phyloP scores from a whole-genome alignment of 2,888 invertebrate species.

The Eledona agricola region DNA sequence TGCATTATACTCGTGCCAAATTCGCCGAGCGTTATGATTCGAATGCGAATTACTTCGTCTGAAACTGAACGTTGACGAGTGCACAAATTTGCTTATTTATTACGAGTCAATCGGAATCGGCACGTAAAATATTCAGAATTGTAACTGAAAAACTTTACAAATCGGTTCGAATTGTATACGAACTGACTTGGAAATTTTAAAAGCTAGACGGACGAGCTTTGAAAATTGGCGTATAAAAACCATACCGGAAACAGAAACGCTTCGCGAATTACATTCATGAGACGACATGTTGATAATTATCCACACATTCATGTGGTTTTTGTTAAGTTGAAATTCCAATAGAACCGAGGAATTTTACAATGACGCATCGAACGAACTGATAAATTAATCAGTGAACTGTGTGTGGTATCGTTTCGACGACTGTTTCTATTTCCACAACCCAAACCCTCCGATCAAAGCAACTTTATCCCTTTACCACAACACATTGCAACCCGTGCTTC shows the following conservation, averaged over 20 bases:
- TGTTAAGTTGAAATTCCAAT: too few species aligned
- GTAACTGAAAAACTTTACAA: slow-evolving; percentile 37
- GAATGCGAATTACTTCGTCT: slow-evolving; percentile 13
- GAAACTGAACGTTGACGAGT: slow-evolving; percentile 1
- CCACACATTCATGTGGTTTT: too few species aligned
- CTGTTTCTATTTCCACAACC: too few species aligned
- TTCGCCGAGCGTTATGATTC: slow-evolving; percentile 13
- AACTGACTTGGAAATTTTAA: slow-evolving; percentile 36
- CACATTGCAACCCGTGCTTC: too few species aligned
- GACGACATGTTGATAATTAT: too few species aligned
- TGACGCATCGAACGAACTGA: too few species aligned
- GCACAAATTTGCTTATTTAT: slow-evolving; percentile 22
- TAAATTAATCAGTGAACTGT: too few species aligned
- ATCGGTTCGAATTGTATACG: slow-evolving; percentile 35
- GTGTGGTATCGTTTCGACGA: too few species aligned
- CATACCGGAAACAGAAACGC: slow-evolving; percentile 33
- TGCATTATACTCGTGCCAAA: slow-evolving; percentile 1
- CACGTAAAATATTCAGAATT: slow-evolving; percentile 6
- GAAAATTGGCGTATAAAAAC: slow-evolving; percentile 34
- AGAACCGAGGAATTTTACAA: too few species aligned
- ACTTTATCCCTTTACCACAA: too few species aligned
- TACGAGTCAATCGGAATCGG: slow-evolving; percentile 35
- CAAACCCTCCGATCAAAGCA: too few species aligned
- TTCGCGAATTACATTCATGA: too few species aligned
- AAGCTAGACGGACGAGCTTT: slow-evolving; percentile 31